These are phyloP conservation scores for Danionella dracula DNA, from an alignment of 2,797 vertebrate species.

Conservation along the genomic window DNA sequence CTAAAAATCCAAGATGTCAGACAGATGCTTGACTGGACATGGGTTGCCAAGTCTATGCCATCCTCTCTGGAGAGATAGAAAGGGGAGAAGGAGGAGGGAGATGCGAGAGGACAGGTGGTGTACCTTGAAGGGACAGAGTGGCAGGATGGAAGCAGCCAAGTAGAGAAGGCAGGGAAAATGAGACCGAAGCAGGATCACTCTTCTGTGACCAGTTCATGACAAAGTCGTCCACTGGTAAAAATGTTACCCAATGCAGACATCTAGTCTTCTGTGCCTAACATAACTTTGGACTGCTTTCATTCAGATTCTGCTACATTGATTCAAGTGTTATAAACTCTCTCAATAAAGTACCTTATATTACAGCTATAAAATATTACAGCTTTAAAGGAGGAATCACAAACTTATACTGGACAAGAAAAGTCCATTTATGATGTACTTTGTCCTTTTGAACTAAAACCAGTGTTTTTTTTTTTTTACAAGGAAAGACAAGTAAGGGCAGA, in stretches of 20 bases:
- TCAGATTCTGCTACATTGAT: neutral
- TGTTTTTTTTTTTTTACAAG: no score
- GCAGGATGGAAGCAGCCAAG: slow-evolving; percentile 16
- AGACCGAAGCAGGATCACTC: neutral
- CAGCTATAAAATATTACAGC: no score
- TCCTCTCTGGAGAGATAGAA: slow-evolving; percentile 8
- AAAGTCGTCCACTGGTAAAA: neutral
- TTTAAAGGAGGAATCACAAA: no score
- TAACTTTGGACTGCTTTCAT: neutral
- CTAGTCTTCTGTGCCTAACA: neutral
- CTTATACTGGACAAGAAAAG: no score
- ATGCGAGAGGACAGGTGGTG: slow-evolving; percentile 39
- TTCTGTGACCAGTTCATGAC: neutral
- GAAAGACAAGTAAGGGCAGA: no score
- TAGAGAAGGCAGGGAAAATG: slow-evolving; percentile 8
- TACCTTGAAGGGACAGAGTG: slow-evolving; percentile 34
- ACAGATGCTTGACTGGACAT: slow-evolving; percentile 24
- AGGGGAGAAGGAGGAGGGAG: slow-evolving; percentile 6
- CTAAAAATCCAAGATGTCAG: slow-evolving; percentile 23
- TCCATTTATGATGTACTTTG: no score
- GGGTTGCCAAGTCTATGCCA: slow-evolving; percentile 29
- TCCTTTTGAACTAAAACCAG: no score
- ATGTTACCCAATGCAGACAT: neutral
- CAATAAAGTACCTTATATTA: no score
- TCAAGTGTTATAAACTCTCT: no score